These are phyloP conservation scores for Aphidius ervi DNA, from an alignment of 1,140 invertebrate species.

Conservation along the genomic window DNA sequence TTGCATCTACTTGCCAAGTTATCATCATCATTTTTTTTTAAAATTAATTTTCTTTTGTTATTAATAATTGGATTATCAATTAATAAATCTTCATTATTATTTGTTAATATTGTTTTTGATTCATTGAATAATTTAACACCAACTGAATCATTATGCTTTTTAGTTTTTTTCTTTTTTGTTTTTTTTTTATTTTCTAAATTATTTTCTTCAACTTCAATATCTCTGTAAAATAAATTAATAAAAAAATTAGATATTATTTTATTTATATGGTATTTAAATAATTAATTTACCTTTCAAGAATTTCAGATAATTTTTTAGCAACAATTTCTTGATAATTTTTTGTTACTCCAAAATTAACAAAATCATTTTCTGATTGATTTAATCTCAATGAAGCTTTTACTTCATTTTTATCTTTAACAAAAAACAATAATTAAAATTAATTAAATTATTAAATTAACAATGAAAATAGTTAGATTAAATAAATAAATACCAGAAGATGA, in stretches of 20 bases:
- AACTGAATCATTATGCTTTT: conserved; percentile 2
- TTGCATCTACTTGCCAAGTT: conserved; percentile 25
- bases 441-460: too few species aligned
- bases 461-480: too few species aligned
- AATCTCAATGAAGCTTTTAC: conserved; percentile 6
- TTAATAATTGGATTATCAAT: background rate
- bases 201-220: conserved; percentile 19
- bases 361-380: conserved; percentile 20
- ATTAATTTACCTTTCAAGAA: conserved; percentile 34
- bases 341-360: conserved; percentile 32
- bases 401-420: background rate
- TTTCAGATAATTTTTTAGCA: conserved; percentile 33
- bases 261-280: conserved; percentile 9
- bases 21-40: conserved; percentile 14
- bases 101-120: conserved; percentile 24
- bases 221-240: conserved; percentile 21
- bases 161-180: conserved; percentile 14
- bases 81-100: conserved; percentile 11
- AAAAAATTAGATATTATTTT: conserved; percentile 12
- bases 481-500: too few species aligned
- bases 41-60: conserved; percentile 17
- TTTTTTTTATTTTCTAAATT: conserved; percentile 5
- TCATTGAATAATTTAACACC: conserved; percentile 37
- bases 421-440: too few species aligned
- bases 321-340: conserved; percentile 32